Evolutionary conservation across 2,888 invertebrate species (phyloP).

Genomic region (Synanthedon vespiformis): DNA sequence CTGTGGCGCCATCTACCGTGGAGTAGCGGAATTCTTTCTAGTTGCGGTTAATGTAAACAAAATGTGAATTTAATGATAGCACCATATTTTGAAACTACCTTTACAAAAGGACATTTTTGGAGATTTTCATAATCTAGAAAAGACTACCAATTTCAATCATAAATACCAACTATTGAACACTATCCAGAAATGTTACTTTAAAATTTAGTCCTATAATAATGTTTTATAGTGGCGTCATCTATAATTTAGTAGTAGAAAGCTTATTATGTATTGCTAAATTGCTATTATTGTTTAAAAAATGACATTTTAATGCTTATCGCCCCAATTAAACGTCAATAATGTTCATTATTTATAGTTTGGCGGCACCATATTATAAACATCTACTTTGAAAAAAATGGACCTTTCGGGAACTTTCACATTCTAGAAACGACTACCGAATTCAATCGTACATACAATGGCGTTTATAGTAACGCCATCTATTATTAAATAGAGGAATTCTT

Average conservation of each 20-base stretch:
- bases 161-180: neutral
- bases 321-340: neutral
- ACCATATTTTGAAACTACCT: conserved; percentile 12
- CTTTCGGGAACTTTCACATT: conserved; percentile 18
- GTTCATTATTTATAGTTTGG: conserved; percentile 21
- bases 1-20: conserved; percentile 23
- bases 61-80: conserved; percentile 7
- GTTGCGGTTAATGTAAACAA: too few species aligned
- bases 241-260: conserved; percentile 20
- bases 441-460: neutral
- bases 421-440: conserved; percentile 9
- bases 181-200: conserved; percentile 6
- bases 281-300: too few species aligned
- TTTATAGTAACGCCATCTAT: conserved; percentile 23
- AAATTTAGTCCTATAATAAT: neutral
- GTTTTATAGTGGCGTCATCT: conserved; percentile 21
- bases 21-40: conserved; percentile 18
- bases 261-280: neutral
- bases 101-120: conserved; percentile 15
- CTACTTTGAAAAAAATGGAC: conserved; percentile 12
- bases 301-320: too few species aligned
- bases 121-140: conserved; percentile 15
- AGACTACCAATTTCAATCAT: neutral
- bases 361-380: conserved; percentile 19
- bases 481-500: conserved; percentile 19